phyloP scores from a whole-genome alignment of 2,888 invertebrate genomes.

The Morinoia aosen region DNA sequence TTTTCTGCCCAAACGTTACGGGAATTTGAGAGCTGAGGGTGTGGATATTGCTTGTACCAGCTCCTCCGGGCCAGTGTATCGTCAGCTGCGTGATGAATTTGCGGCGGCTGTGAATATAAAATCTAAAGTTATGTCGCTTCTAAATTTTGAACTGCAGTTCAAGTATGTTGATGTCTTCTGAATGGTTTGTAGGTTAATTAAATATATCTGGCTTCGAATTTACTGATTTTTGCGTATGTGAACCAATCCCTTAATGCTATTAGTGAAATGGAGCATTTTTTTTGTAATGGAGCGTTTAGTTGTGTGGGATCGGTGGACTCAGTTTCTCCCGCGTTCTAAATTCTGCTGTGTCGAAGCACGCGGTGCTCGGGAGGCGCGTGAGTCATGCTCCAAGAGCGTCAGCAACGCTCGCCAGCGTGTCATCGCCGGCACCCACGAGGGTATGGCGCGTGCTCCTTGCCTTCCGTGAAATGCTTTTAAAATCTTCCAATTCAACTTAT shows the following conservation, averaged over 20 bases:
- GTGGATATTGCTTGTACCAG: background rate
- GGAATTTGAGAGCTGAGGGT: background rate
- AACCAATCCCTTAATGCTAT: background rate
- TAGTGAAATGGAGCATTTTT: no score
- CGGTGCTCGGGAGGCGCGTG: background rate
- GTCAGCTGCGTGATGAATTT: background rate
- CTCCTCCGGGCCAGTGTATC: background rate
- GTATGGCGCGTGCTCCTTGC: background rate
- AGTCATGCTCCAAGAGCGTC: background rate
- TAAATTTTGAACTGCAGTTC: no score
- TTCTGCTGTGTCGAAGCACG: background rate
- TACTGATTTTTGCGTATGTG: background rate
- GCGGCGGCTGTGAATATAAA: no score
- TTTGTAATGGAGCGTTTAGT: background rate
- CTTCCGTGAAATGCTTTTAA: background rate
- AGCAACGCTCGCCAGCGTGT: background rate
- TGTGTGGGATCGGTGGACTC: background rate
- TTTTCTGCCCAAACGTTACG: background rate
- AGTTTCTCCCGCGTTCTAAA: background rate
- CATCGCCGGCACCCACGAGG: background rate
- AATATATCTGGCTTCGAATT: no score
- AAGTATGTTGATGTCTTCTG: no score
- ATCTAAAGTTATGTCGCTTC: no score
- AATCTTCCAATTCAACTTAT: no score
- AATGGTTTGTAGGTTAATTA: no score